Conservation (phyloP, 2,888 invertebrate species). For the Parnassius smintheus region DNA sequence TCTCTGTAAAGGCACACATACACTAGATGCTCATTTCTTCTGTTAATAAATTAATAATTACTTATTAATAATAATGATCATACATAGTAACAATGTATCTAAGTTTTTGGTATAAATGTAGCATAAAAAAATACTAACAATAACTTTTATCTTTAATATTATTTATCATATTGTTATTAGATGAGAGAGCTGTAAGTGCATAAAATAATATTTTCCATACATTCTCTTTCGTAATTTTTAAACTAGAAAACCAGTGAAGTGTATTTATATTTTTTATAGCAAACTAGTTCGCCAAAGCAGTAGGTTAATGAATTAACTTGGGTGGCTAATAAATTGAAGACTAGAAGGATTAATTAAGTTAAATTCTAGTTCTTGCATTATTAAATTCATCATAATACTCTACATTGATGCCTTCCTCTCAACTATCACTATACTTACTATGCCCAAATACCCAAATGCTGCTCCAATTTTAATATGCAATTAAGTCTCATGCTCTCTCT, state of each 20-base stretch:
- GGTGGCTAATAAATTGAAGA: slow-evolving; percentile 35
- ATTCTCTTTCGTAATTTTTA: slow-evolving; percentile 4
- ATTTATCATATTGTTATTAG: neutral
- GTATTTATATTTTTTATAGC: neutral
- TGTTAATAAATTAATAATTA: slow-evolving; percentile 26
- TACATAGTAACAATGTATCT: slow-evolving; percentile 23
- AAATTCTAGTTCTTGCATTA: slow-evolving; percentile 33
- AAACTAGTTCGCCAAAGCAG: slow-evolving; percentile 3
- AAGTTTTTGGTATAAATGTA: slow-evolving; percentile 29
- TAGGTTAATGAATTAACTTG: slow-evolving; percentile 26
- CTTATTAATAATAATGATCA: slow-evolving; percentile 20
- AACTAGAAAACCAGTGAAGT: slow-evolving; percentile 5
- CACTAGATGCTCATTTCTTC: slow-evolving; percentile 34
- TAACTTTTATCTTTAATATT: neutral
- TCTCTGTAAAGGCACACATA: slow-evolving; percentile 66
- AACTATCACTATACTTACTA: slow-evolving; percentile 31
- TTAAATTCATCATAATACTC: slow-evolving; percentile 17
- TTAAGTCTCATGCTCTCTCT: no score
- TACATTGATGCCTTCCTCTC: slow-evolving; percentile 33
- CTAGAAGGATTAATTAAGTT: slow-evolving; percentile 40
- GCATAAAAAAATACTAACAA: slow-evolving; percentile 12
- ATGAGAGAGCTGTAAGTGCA: slow-evolving; percentile 1
- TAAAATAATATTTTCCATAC: neutral
- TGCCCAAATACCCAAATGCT: no score
- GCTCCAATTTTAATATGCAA: no score